A percentile compares a stretch with the other conserved stretches of the same genome.
Evolutionary conservation across 2,888 invertebrate species (phyloP).

Genomic region (Rhodophaea formosa): DNA sequence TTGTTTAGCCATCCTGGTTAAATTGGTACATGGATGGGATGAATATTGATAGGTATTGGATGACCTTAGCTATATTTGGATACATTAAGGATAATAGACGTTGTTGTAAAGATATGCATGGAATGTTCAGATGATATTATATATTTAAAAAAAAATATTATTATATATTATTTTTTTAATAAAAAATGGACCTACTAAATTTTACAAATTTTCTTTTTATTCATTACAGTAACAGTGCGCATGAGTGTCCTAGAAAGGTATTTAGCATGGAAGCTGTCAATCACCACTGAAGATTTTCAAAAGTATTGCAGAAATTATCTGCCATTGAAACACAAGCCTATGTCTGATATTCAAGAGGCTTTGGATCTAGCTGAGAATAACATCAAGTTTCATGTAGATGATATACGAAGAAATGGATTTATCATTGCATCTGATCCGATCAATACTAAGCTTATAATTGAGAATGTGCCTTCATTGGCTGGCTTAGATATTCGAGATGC

Average conservation of each 20-base stretch:
- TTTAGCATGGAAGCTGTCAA: conserved; percentile 57
- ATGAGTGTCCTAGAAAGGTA: conserved; percentile 63
- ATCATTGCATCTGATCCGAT: conserved; percentile 81
- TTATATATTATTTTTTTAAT: too few species aligned
- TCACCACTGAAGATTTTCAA: conserved; percentile 56
- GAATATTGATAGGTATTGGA: too few species aligned
- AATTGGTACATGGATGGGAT: too few species aligned
- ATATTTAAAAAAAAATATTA: too few species aligned
- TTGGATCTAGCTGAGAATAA: conserved; percentile 78
- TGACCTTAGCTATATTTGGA: too few species aligned
- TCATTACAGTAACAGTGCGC: conserved; percentile 65
- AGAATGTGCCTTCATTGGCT: conserved; percentile 75
- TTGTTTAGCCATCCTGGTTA: too few species aligned
- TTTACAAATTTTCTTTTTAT: conserved; percentile 3
- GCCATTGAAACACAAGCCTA: conserved; percentile 64
- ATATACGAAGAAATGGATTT: conserved; percentile 81
- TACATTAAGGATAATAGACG: too few species aligned
- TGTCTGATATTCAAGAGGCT: conserved; percentile 75
- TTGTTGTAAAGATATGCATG: too few species aligned
- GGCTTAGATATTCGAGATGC: conserved; percentile 79
- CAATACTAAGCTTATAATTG: conserved; percentile 79
- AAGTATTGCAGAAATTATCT: conserved; percentile 64
- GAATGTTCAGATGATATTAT: too few species aligned
- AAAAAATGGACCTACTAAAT: too few species aligned
- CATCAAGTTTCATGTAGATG: conserved; percentile 75